Evolutionary conservation across 2,888 invertebrate genomes (phyloP).

Genomic region (Lagria hirta): DNA sequence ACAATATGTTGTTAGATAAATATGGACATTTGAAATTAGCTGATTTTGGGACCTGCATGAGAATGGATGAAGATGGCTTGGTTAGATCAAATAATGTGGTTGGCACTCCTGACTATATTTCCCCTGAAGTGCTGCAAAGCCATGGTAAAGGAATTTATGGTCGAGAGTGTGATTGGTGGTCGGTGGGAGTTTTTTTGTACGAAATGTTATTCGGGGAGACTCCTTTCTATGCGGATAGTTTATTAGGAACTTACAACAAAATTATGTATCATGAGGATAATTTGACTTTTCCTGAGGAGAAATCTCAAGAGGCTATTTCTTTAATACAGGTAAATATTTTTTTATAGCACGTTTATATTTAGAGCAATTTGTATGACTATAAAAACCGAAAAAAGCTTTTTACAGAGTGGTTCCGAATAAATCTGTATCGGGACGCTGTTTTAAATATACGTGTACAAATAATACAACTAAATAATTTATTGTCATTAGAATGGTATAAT

Average conservation of each 20-base stretch:
- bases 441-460: no score
- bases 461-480: no score
- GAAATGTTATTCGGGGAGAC: conserved; percentile 99
- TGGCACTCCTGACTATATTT: conserved; percentile 99
- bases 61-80: conserved; percentile 94
- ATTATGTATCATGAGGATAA: conserved; percentile 99
- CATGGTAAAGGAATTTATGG: conserved; percentile 89
- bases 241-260: conserved; percentile 95
- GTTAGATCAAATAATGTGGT: conserved; percentile 97
- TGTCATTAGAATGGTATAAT: no score
- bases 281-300: conserved; percentile 91
- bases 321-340: no score
- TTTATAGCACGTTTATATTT: no score
- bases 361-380: no score
- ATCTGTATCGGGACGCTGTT: no score
- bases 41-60: conserved; percentile 99
- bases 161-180: conserved; percentile 99
- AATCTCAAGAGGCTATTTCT: conserved; percentile 81
- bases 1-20: conserved; percentile 96
- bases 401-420: no score
- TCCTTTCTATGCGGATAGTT: conserved; percentile 97
- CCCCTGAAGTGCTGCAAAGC: conserved; percentile 96
- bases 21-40: conserved; percentile 96
- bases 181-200: conserved; percentile 97
- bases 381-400: no score